Evolutionary conservation across 2,888 invertebrate species (phyloP).

Genomic region (Tinea semifulvella): DNA sequence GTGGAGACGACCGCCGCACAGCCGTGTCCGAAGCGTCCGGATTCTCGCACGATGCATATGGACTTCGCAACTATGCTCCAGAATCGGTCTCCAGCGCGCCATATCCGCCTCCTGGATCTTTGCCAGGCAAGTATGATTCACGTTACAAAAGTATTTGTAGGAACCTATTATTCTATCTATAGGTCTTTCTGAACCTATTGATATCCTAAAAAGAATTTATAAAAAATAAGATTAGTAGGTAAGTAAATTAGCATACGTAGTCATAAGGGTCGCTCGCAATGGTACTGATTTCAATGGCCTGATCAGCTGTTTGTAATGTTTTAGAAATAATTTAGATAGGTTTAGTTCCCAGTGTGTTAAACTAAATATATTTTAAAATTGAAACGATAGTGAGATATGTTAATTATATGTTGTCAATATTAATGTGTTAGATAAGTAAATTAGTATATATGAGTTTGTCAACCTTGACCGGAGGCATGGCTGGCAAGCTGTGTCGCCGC

Average conservation of each 20-base stretch:
- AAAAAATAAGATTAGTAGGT: no score
- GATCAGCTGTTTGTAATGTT: slow-evolving; percentile 2
- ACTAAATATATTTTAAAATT: neutral
- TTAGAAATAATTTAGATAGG: neutral
- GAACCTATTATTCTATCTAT: no score
- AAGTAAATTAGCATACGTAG: no score
- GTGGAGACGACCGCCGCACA: slow-evolving; percentile 75
- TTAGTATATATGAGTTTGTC: slow-evolving; percentile 49
- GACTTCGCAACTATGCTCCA: slow-evolving; percentile 77
- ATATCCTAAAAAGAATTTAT: no score
- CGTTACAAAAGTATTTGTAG: no score
- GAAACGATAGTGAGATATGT: neutral
- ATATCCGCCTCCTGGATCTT: slow-evolving; percentile 81
- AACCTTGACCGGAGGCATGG: slow-evolving; percentile 41
- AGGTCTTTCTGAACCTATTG: no score
- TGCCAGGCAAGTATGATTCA: slow-evolving; percentile 53
- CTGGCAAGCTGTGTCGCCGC: slow-evolving; percentile 18
- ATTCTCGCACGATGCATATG: slow-evolving; percentile 79
- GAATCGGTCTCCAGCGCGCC: slow-evolving; percentile 79
- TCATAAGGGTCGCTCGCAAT: neutral
- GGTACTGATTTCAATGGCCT: no score
- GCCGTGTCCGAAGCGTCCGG: slow-evolving; percentile 69
- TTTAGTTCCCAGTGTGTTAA: neutral
- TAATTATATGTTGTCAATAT: neutral
- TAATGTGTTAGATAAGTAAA: neutral